A percentile compares a stretch with the other conserved stretches of the same genome.
Evolutionary conservation across 2,797 vertebrate species (phyloP).

Genomic region (Lophura swinhoii): DNA sequence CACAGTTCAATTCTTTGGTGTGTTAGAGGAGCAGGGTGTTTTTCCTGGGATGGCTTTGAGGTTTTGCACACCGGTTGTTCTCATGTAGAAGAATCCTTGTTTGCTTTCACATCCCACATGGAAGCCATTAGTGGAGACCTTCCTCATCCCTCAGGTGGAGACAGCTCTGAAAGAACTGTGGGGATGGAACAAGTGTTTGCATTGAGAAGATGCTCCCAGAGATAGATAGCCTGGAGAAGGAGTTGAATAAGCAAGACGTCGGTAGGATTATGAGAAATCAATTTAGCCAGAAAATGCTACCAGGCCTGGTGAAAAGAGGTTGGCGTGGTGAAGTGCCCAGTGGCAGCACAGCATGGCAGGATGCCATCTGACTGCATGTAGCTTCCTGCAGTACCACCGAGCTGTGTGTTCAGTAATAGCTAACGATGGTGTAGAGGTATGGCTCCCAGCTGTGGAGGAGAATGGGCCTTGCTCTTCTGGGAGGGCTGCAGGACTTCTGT

Average conservation of each 20-base stretch:
- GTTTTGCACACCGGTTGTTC: not conserved
- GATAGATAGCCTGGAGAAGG: accelerated
- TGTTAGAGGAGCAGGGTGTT: not conserved
- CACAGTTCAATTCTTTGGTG: accelerated
- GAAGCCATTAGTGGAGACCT: not conserved
- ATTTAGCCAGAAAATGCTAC: accelerated
- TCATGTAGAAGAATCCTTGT: not conserved
- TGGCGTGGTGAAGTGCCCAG: not conserved
- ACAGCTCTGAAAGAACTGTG: not conserved
- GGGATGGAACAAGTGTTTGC: accelerated
- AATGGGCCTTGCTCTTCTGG: not conserved
- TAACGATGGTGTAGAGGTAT: accelerated
- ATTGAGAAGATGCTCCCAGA: accelerated
- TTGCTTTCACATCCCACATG: accelerated
- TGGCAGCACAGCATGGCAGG: accelerated
- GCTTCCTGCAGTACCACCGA: not conserved
- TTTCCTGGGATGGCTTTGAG: not conserved
- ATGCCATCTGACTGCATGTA: no score
- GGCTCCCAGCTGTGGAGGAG: not conserved
- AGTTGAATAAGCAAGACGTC: not conserved
- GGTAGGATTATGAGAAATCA: not conserved
- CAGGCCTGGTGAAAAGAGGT: not conserved
- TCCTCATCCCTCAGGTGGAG: not conserved
- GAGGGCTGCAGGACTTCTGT: not conserved
- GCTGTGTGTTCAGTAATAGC: accelerated